Evolutionary conservation across 2,113 vertebrate species (phyloP), one percentile per base, ranked within the genome.

Genomic region (Acrocephalus arundinaceus): DNA sequence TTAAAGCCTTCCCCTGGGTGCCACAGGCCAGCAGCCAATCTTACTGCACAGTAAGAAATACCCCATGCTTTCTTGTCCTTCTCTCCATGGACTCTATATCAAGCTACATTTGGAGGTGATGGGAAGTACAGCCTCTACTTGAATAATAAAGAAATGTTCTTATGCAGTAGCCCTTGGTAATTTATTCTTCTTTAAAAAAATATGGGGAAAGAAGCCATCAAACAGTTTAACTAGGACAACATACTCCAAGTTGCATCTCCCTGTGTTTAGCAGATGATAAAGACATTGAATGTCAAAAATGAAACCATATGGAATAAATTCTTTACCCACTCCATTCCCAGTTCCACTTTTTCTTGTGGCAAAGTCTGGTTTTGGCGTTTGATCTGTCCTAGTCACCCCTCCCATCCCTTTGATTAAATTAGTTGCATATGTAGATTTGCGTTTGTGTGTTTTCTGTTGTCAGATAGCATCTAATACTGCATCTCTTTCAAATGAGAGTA

Each of bases 321-420:
- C 93, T 65, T 93, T 55, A 85, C 54, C 57, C 61, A 15, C n/a
- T 91, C 57, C 24, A 57, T 59, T 92, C 61, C 52, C 89, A 91
- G 67, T 52, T 91, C 74, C 71, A 90, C 61, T 93, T 95, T 94
- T 92, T 78, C 77, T 92, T 91, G 84, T 77, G 77, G 41, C 52
- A 81, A 87, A 76, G 52, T 85, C 93, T 86, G 84, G 78, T 49
- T 96, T 94, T 91, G 96, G 48, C 67, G 82, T 94, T 91, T 93
- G 72, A 93, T 93, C 78, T 92, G 73, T 95, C 84, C 93, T 75
- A 92, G 70, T 71, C 59, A 76, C 3, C 15, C 49, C 67, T 97
- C 80, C 51, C 35, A 75, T 82, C 19, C 24, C 89, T 91, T 75
- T 87, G 65, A 93, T 68, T 65, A 65, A 83, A 97, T 95, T 75